Conservation (phyloP, 2,113 vertebrate species). For the Vulpes vulpes region DNA sequence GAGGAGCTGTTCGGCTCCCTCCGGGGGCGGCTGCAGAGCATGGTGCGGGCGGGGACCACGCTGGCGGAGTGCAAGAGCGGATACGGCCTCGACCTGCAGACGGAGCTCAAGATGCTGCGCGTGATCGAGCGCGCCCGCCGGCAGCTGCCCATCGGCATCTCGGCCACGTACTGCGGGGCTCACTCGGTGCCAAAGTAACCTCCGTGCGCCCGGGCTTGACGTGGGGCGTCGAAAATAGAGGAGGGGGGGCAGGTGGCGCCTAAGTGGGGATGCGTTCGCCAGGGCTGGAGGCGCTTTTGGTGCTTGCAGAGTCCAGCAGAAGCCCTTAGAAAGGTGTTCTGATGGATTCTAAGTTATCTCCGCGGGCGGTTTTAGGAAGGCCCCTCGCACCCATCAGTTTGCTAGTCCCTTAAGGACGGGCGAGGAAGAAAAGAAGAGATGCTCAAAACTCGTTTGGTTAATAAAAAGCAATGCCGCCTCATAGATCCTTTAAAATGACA, state of each 20-base stretch:
- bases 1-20: conserved; percentile 89
- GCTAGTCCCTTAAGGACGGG: not conserved
- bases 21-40: conserved; percentile 86
- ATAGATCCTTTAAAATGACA: not conserved
- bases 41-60: conserved; percentile 93
- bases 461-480: not conserved
- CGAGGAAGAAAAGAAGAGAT: not conserved
- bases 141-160: conserved; percentile 91
- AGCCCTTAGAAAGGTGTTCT: not conserved
- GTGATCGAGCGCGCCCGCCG: conserved; percentile 91
- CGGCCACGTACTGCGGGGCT: conserved; percentile 96
- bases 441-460: not conserved
- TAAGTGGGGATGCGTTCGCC: not conserved
- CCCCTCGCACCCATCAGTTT: not conserved
- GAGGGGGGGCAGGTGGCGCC: accelerated
- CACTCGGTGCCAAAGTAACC: conserved; percentile 96
- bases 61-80: conserved; percentile 99
- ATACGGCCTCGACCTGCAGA: conserved; percentile 93
- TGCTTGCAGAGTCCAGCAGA: not conserved
- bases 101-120: conserved; percentile 96
- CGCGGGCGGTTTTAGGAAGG: not conserved
- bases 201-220: not conserved
- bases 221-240: not conserved
- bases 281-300: not conserved
- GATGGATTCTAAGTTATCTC: not conserved